Percentiles rank a stretch among this genome's conserved stretches.
Evolutionary conservation across 2,888 invertebrate genomes (phyloP).

Genomic region (Ennomos erosarius): DNA sequence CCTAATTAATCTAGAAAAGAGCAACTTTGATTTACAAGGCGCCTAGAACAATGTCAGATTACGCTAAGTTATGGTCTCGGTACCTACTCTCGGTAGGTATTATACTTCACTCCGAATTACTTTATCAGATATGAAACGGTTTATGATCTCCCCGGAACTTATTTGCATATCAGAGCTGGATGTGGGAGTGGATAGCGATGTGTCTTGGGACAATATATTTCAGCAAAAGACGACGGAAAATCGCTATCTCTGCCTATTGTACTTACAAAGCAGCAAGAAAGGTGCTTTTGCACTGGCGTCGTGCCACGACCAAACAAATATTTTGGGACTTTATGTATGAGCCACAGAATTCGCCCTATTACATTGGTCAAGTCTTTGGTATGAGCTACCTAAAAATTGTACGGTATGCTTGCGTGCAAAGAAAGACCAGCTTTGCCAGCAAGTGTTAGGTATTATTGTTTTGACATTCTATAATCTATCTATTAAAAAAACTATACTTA

Average conservation of each 20-base stretch:
- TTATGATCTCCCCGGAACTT: constrained; percentile 74
- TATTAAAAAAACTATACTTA: constrained; percentile 8
- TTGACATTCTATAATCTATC: not conserved
- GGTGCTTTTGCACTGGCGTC: constrained; percentile 61
- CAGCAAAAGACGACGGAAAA: constrained; percentile 61
- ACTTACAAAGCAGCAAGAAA: constrained; percentile 59
- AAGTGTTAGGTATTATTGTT: constrained; percentile 5
- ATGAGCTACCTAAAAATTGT: not conserved
- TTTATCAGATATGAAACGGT: constrained; percentile 77
- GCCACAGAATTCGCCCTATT: no score
- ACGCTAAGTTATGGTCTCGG: constrained; percentile 45
- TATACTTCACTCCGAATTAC: constrained; percentile 69
- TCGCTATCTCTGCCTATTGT: constrained; percentile 72
- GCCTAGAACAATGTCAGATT: constrained; percentile 33
- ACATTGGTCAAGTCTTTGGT: no score
- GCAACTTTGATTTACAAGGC: constrained; percentile 21
- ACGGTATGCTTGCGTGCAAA: constrained; percentile 12
- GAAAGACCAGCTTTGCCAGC: constrained; percentile 10
- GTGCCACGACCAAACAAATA: constrained; percentile 52
- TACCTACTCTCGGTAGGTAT: constrained; percentile 49
- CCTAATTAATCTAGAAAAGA: constrained; percentile 38
- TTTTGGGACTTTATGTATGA: constrained; percentile 29
- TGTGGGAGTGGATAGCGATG: constrained; percentile 61
- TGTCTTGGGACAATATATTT: constrained; percentile 74
- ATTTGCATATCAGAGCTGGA: constrained; percentile 79